Conservation (phyloP, 37 sponge, comb jelly and placozoan genomes). For the Petrosia ficiformis region DNA sequence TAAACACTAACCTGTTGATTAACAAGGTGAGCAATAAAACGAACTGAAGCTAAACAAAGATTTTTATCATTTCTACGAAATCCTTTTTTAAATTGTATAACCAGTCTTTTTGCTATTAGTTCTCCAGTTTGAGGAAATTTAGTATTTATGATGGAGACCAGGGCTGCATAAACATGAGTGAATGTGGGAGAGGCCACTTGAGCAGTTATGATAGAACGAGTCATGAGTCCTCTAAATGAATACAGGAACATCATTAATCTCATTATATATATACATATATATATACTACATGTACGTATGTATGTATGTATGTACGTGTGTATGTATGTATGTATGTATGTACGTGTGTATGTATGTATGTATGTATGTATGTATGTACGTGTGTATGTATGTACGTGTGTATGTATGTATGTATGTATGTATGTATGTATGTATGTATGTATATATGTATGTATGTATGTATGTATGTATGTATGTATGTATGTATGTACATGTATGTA, state of each 20-base stretch:
- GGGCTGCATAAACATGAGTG: conserved; percentile 95
- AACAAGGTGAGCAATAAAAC: conserved; percentile 93
- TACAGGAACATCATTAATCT: too few relatives aligned
- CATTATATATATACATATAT: conserved; percentile 11
- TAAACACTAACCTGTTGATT: conserved; percentile 77
- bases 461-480: too few relatives aligned
- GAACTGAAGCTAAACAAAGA: conserved; percentile 81
- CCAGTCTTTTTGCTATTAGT: conserved; percentile 82
- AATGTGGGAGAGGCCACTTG: conserved; percentile 93
- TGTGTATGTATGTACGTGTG: too few relatives aligned
- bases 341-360: too few relatives aligned
- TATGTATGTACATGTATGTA: too few relatives aligned
- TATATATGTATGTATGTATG: too few relatives aligned
- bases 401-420: too few relatives aligned
- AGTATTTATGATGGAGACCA: conserved; percentile 95
- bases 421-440: too few relatives aligned
- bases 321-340: too few relatives aligned
- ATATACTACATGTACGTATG: not conserved
- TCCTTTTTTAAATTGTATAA: conserved; percentile 80
- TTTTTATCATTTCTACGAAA: conserved; percentile 88
- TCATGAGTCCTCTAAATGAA: conserved; percentile 83
- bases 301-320: not conserved
- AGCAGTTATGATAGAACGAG: conserved; percentile 86
- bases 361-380: too few relatives aligned
- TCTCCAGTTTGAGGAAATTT: conserved; percentile 96